Conservation (phyloP, 2,113 vertebrate species). For the Chaetorhynchus papuensis region DNA sequence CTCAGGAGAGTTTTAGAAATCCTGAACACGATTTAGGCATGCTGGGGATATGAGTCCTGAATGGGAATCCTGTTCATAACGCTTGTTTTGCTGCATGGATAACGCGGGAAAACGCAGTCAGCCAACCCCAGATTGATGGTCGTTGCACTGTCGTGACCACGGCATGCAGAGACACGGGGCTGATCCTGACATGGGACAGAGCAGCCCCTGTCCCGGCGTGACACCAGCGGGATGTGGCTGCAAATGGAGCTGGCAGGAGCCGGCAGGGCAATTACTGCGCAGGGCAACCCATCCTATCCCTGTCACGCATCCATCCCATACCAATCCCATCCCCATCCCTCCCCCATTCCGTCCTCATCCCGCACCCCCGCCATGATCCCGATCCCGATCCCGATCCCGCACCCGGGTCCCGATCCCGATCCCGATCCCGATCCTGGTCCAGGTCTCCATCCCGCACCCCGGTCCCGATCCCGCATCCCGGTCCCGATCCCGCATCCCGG, state of each 20-base stretch:
- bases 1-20: neutral
- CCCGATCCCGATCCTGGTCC: neutral
- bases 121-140: neutral
- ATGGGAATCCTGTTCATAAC: neutral
- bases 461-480: too few relatives aligned
- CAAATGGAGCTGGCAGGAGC: neutral
- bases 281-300: neutral
- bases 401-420: neutral
- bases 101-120: neutral
- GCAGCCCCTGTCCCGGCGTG: rapidly evolving
- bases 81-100: neutral
- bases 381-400: neutral
- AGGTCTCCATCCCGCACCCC: too few relatives aligned
- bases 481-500: too few relatives aligned
- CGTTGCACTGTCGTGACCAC: neutral
- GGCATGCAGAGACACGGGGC: neutral
- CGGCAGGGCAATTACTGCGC: rapidly evolving
- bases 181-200: neutral
- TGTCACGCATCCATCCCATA: neutral
- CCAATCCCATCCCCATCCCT: neutral
- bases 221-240: neutral
- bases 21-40: neutral
- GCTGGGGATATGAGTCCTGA: neutral
- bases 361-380: too few relatives aligned
- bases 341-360: too few relatives aligned